Evolutionary conservation across 2,797 vertebrate genomes (phyloP).

Genomic region (Orestias chungarensis): DNA sequence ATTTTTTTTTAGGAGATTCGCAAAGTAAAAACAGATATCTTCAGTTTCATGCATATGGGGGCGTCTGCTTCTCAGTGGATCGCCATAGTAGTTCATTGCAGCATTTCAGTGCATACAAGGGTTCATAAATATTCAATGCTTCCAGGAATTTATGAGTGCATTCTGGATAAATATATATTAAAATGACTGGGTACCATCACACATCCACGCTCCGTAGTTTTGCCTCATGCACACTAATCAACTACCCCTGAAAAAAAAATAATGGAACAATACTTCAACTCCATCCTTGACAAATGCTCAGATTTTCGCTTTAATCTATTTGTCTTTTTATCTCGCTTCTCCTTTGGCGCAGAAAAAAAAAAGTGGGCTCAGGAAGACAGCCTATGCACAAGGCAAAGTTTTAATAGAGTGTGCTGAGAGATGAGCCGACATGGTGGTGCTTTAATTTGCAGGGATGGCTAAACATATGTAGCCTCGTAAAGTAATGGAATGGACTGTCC

Average conservation of each 20-base stretch:
- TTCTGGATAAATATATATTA: neutral
- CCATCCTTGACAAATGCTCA: slow-evolving; percentile 43
- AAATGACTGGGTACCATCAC: neutral
- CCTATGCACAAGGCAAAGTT: slow-evolving; percentile 51
- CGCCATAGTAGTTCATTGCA: neutral
- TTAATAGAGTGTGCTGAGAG: slow-evolving; percentile 73
- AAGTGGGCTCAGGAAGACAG: slow-evolving; percentile 35
- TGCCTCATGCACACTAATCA: slow-evolving; percentile 20
- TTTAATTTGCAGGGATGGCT: slow-evolving; percentile 76
- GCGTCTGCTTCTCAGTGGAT: slow-evolving; percentile 11
- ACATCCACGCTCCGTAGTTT: slow-evolving; percentile 4
- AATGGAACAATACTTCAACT: slow-evolving; percentile 48
- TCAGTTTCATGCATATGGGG: slow-evolving; percentile 30
- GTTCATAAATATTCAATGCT: slow-evolving; percentile 27
- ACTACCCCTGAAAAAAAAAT: slow-evolving; percentile 23
- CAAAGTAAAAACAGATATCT: slow-evolving; percentile 12
- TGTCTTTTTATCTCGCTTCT: slow-evolving; percentile 40
- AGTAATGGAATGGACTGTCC: slow-evolving; percentile 65
- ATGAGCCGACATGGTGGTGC: slow-evolving; percentile 63
- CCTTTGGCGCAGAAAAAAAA: slow-evolving; percentile 13
- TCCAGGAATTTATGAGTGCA: slow-evolving; percentile 4
- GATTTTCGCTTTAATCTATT: slow-evolving; percentile 37
- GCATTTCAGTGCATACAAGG: slow-evolving; percentile 3
- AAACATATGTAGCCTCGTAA: slow-evolving; percentile 75
- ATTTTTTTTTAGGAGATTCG: slow-evolving; percentile 15